Conservation (phyloP, 2,888 invertebrate species). For the Temnothorax unifasciatus region DNA sequence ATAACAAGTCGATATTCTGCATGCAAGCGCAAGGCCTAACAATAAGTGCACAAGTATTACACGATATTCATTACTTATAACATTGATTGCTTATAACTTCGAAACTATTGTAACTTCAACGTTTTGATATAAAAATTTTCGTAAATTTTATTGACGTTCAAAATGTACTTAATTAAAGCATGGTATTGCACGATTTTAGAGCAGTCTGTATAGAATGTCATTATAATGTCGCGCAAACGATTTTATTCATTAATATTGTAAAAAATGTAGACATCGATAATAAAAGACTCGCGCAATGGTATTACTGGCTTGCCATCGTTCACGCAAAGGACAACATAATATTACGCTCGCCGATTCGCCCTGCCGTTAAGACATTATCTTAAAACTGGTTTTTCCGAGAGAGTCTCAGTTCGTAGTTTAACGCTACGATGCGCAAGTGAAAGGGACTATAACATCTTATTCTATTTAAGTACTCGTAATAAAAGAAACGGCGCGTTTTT, state of each 20-base stretch:
- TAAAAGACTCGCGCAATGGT: conserved; percentile 38
- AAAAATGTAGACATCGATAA: conserved; percentile 33
- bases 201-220: not conserved
- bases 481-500: conserved; percentile 50
- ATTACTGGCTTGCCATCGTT: conserved; percentile 43
- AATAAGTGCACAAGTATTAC: not conserved
- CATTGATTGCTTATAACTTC: not conserved
- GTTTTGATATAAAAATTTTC: not conserved
- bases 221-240: conserved; percentile 18
- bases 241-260: conserved; percentile 43
- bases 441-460: conserved; percentile 53
- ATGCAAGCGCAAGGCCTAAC: not conserved
- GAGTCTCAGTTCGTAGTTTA: conserved; percentile 51
- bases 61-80: not conserved
- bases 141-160: not conserved
- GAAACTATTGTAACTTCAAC: not conserved
- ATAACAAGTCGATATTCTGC: not conserved
- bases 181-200: not conserved
- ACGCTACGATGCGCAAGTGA: conserved; percentile 53
- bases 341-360: conserved; percentile 36
- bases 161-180: not conserved
- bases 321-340: conserved; percentile 43
- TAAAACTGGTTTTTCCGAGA: conserved; percentile 50
- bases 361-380: conserved; percentile 53
- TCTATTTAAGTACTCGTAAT: conserved; percentile 50